phyloP scores from a whole-genome alignment of 1,140 invertebrate species.

The Pseudomyrmex concolor region DNA sequence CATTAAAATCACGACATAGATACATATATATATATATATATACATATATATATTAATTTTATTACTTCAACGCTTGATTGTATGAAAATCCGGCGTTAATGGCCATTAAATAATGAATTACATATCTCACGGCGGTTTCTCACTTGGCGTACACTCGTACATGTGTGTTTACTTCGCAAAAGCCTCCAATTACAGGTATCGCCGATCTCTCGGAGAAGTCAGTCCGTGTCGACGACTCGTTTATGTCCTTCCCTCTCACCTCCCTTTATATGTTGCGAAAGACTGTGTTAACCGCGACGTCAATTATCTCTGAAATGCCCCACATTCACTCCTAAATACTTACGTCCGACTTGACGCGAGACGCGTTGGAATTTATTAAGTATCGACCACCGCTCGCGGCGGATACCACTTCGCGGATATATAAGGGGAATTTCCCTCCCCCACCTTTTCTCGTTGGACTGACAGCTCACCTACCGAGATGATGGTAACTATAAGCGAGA shows the following conservation, averaged over 20 bases:
- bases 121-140: not conserved
- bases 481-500: constrained; percentile 45
- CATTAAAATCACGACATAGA: constrained; percentile 15
- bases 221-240: not conserved
- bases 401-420: constrained; percentile 11
- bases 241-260: not conserved
- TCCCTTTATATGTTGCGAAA: constrained; percentile 15
- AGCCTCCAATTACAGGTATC: not conserved
- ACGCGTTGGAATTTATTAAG: constrained; percentile 52
- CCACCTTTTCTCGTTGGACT: not conserved
- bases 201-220: constrained; percentile 4
- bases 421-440: not conserved
- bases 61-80: constrained; percentile 9
- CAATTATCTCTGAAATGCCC: constrained; percentile 44
- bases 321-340: constrained; percentile 33
- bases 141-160: not conserved
- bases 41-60: constrained; percentile 19
- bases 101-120: constrained; percentile 30
- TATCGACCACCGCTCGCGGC: constrained; percentile 22
- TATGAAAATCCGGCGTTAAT: constrained; percentile 23
- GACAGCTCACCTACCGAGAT: constrained; percentile 38
- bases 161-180: not conserved
- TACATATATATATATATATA: not conserved
- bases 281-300: constrained; percentile 8
- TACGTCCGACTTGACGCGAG: constrained; percentile 41